Conservation (phyloP, 1,140 invertebrate species). For the Dryas iulia region DNA sequence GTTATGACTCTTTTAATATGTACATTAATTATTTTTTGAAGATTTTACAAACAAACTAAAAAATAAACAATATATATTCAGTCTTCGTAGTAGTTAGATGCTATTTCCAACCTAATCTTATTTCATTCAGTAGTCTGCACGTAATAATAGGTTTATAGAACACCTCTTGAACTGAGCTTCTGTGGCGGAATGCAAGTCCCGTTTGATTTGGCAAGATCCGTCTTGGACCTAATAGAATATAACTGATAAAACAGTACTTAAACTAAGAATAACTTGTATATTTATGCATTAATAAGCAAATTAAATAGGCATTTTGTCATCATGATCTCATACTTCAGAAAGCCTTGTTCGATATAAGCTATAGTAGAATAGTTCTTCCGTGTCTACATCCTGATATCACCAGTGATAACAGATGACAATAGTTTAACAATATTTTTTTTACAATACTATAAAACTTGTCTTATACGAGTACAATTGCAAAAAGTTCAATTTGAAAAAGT, state of each 20-base stretch:
- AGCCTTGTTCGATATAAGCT: background rate
- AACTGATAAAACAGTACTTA: background rate
- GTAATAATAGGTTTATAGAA: conserved; percentile 17
- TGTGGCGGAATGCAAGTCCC: conserved; percentile 25
- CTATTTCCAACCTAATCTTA: background rate
- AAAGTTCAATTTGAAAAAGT: conserved; percentile 50
- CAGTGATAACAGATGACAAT: background rate
- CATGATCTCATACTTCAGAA: background rate
- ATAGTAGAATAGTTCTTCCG: background rate
- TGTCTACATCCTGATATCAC: background rate
- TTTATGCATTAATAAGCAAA: background rate
- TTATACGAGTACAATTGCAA: conserved; percentile 28
- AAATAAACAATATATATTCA: too few species aligned
- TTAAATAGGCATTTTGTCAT: background rate
- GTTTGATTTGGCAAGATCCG: conserved; percentile 26
- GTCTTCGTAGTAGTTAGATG: too few species aligned
- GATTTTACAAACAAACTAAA: too few species aligned
- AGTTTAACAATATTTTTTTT: background rate
- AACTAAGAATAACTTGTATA: background rate
- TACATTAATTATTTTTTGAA: too few species aligned
- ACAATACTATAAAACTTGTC: conserved; percentile 24
- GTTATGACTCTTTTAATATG: too few species aligned
- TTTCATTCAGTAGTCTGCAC: background rate
- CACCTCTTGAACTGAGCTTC: conserved; percentile 22
- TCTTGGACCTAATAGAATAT: conserved; percentile 13